These are phyloP conservation scores for Athalia circularis DNA, from an alignment of 2,888 invertebrate genomes.

Conservation along the genomic window DNA sequence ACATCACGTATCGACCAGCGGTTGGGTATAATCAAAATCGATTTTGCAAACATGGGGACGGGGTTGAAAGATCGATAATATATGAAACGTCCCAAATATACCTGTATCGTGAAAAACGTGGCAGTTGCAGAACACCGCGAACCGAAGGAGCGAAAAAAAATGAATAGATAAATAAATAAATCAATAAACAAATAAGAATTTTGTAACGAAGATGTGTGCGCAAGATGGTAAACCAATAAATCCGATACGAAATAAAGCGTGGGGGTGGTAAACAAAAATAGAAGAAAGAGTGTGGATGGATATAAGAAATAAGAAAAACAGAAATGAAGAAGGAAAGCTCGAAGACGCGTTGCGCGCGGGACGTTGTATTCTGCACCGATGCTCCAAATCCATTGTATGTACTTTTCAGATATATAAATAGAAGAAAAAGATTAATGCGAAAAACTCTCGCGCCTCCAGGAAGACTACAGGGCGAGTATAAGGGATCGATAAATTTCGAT, in stretches of 20 bases:
- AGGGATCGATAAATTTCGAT: slow-evolving; percentile 36
- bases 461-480: not conserved
- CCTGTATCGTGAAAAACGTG: too few relatives aligned
- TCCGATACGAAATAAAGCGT: not conserved
- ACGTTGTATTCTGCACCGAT: too few relatives aligned
- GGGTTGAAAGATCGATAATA: too few relatives aligned
- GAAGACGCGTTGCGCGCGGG: slow-evolving; percentile 10
- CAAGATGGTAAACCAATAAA: not conserved
- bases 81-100: too few relatives aligned
- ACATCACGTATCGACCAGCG: too few relatives aligned
- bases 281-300: not conserved
- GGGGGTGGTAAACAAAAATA: slow-evolving; percentile 12
- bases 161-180: slow-evolving; percentile 23
- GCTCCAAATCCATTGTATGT: slow-evolving; percentile 29
- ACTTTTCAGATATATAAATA: slow-evolving; percentile 41
- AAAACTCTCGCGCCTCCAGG: not conserved
- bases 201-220: slow-evolving; percentile 42
- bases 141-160: not conserved
- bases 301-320: not conserved
- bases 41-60: too few relatives aligned
- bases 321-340: not conserved
- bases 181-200: slow-evolving; percentile 13
- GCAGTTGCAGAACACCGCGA: not conserved
- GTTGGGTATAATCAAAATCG: too few relatives aligned
- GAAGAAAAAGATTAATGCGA: slow-evolving; percentile 29